These are phyloP conservation scores for Ctenicera cuprea DNA, from an alignment of 2,888 invertebrate genomes.

Conservation along the genomic window DNA sequence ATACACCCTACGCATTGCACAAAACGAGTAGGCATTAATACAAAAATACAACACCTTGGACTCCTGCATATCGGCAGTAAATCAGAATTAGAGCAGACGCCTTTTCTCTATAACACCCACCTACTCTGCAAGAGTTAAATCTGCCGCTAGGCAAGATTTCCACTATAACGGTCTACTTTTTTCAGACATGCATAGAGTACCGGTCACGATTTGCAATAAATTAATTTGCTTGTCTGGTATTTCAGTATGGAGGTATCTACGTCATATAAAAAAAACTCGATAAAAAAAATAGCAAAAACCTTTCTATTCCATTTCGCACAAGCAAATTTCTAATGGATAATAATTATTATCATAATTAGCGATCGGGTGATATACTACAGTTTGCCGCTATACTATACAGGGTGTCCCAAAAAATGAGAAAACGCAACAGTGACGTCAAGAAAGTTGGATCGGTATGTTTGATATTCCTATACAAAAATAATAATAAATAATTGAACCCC, in stretches of 20 bases:
- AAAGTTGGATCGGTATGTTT: too few relatives aligned
- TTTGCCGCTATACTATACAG: too few relatives aligned
- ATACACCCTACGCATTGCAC: not conserved
- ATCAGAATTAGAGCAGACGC: conserved; percentile 28
- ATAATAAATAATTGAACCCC: too few relatives aligned
- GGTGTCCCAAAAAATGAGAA: too few relatives aligned
- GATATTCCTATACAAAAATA: too few relatives aligned
- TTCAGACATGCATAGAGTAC: conserved; percentile 12
- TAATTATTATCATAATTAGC: too few relatives aligned
- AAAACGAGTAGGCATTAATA: not conserved
- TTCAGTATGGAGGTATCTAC: not conserved
- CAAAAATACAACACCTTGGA: not conserved
- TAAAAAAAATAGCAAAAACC: not conserved
- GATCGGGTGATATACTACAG: too few relatives aligned
- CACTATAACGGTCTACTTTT: conserved; percentile 17
- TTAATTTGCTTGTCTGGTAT: conserved; percentile 24
- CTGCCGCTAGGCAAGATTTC: conserved; percentile 14
- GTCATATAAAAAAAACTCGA: not conserved
- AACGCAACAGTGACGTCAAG: too few relatives aligned
- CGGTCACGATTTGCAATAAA: conserved; percentile 28
- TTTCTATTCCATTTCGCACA: not conserved
- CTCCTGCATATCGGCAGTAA: not conserved
- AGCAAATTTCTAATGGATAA: too few relatives aligned
- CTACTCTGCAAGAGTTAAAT: not conserved
- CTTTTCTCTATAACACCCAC: conserved; percentile 10